Evolutionary conservation across 1,140 invertebrate genomes (phyloP), one percentile per base, ranked within the genome.

Genomic region (Holcopasites calliopsidis): DNA sequence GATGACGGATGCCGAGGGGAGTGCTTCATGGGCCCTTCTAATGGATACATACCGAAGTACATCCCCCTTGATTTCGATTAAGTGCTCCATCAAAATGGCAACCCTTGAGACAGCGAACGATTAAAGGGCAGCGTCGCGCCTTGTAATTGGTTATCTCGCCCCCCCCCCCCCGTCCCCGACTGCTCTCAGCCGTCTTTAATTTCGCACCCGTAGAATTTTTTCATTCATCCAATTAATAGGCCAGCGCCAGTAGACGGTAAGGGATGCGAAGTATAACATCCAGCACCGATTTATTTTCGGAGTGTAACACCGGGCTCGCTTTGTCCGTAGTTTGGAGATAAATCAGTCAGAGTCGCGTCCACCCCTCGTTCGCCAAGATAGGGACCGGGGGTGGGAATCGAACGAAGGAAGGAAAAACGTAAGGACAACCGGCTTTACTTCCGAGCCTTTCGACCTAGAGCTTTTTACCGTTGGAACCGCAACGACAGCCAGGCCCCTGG

Each of bases 1-100:
- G 73, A 65, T 69, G 73, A 75, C 65, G 54, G 65, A 75, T 40
- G 54, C 31, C 11, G 38, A n/a, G n/a, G n/a, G n/a, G n/a, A n/a
- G n/a, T n/a, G n/a, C n/a, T n/a, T n/a, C n/a, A n/a, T 31, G 33
- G 33, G 52, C 21, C 42, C 44, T 13, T 60, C 65, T 75, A 75
- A 75, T 69, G 73, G 73, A 69, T 75, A 69, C 73, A 75, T 33
- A 75, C 65, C 65, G n/a, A 75, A 75, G 33, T 57, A 75, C 73
- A 60, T 69, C 33, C 64, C 65, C 73, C 73, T 49, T 54, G 60
- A 75, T 68, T 74, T 75, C 73, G 73, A 75, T 75, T 69, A 75
- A 75, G 73, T 69, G 73, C 64, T 75, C 65, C 73, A 58, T 75
- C 73, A 75, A 75, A 68, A 75, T 69, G 65, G 73, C 65, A 75